A percentile compares a stretch with the other conserved stretches of the same genome.
phyloP scores from a whole-genome alignment of 2,888 invertebrate genomes.

The Coremacera marginata region DNA sequence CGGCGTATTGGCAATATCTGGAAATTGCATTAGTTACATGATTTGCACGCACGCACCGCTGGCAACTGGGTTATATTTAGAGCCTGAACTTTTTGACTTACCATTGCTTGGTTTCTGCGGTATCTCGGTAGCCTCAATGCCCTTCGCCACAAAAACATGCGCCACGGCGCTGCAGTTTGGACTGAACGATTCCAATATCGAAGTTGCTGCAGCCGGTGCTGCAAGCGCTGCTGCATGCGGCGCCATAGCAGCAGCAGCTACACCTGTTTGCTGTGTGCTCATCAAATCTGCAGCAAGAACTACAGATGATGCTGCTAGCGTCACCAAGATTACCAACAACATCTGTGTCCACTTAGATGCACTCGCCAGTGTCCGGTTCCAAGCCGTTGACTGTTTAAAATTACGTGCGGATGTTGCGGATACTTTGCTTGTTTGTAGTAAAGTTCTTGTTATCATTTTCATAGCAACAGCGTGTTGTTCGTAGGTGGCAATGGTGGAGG shows the following conservation, averaged over 20 bases:
- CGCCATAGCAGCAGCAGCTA: slow-evolving; percentile 13
- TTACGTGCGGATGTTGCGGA: neutral
- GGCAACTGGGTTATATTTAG: neutral
- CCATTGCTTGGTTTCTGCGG: slow-evolving; percentile 71
- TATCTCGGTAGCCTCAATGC: slow-evolving; percentile 70
- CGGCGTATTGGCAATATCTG: too few relatives aligned
- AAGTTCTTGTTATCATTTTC: slow-evolving; percentile 43
- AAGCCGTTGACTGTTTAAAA: neutral
- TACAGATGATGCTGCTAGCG: neutral
- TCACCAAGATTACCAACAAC: neutral
- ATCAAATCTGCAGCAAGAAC: neutral
- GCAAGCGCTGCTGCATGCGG: slow-evolving; percentile 49
- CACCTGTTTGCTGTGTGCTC: neutral
- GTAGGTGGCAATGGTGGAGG: too few relatives aligned
- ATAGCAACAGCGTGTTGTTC: slow-evolving; percentile 12
- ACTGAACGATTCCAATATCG: slow-evolving; percentile 65
- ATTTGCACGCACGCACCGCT: too few relatives aligned
- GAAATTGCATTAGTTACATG: too few relatives aligned
- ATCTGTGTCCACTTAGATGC: neutral
- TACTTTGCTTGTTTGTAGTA: slow-evolving; percentile 7
- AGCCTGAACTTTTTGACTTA: slow-evolving; percentile 58
- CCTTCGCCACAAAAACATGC: slow-evolving; percentile 70
- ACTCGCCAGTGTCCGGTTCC: too few relatives aligned
- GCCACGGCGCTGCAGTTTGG: slow-evolving; percentile 70
- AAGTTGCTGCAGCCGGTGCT: slow-evolving; percentile 51